These are phyloP conservation scores for Microtus ochrogaster DNA, from an alignment of 2,113 vertebrate genomes.

Conservation along the genomic window DNA sequence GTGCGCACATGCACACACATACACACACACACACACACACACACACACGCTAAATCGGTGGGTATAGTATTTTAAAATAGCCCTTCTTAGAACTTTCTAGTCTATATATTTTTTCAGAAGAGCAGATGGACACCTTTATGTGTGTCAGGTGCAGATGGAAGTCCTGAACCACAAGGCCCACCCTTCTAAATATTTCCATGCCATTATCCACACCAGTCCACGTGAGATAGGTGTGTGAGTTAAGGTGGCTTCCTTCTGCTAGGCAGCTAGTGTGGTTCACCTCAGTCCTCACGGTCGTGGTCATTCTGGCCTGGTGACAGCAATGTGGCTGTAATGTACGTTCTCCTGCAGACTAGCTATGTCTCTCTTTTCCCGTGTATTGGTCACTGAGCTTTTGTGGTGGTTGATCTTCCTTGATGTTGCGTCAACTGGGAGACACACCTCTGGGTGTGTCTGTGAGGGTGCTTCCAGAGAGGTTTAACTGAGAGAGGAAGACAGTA, in stretches of 20 bases:
- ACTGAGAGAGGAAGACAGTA: no score
- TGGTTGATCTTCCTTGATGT: not conserved
- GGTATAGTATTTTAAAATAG: not conserved
- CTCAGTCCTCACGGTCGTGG: not conserved
- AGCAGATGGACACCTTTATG: not conserved
- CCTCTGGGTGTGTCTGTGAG: not conserved
- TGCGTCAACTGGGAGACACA: not conserved
- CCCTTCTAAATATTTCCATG: not conserved
- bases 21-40: not conserved
- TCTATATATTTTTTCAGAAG: constrained; percentile 17
- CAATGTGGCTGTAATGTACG: not conserved
- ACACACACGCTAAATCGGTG: not conserved
- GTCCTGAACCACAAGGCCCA: not conserved
- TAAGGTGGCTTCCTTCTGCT: not conserved
- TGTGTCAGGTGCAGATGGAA: not conserved
- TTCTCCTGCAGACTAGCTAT: not conserved
- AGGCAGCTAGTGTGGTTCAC: not conserved
- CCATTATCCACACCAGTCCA: not conserved
- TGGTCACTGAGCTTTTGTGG: no score
- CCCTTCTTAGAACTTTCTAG: not conserved
- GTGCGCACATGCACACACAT: not conserved
- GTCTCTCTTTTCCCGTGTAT: not conserved
- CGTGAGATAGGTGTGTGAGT: no score
- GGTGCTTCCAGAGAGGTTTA: no score
- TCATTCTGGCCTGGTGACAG: not conserved